Evolutionary conservation across 2,888 invertebrate species (phyloP), one percentile per base, ranked within the genome.

Genomic region (Nineta flava): DNA sequence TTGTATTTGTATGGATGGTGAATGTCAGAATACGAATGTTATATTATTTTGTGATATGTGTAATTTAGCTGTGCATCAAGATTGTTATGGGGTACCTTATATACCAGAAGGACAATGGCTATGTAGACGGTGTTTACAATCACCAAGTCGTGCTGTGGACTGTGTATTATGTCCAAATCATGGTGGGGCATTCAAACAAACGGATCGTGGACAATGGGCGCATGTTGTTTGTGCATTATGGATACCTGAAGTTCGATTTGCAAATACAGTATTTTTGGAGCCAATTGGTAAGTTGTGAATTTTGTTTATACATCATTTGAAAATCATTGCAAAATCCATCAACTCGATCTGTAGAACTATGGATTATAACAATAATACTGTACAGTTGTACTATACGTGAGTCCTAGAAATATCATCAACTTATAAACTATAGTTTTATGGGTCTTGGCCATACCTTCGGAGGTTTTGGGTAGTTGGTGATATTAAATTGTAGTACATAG

Each of bases 11-110:
- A 87, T 92, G 81, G 97, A 99, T 60, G 97, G 96, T 2, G 97
- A 97, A 65, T 97, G 96, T 65, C 92, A 96, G 67, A 97, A 97
- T 67, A 92, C 92, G 48, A 99, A 99, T 66, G 96, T 95, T 44
- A 99, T 99, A 57, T 74, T 99, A 47, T 99, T 99, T 71, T 99
- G 99, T 71, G 99, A 99, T 71, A 95, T 97, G 94, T 99, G 99
- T 68, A 97, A 99, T 69, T 72, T 99, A 55, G 95, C 99, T 21
- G 97, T 99, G 12, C 99, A 99, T 68, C 99, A 96, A 71, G 95
- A 96, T 66, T 97, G 97, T 63, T 97, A 97, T 68, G 97, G 97
- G 48, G 94, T 95, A 15, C 68, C 67, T 2, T 68, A 68, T 53
- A 68, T 68, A 50, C 68, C 68, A 1, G 67, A 68, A 57, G 67